These are phyloP conservation scores for Drosophila tanythrix DNA, from an alignment of 2,888 invertebrate species.

Conservation along the genomic window DNA sequence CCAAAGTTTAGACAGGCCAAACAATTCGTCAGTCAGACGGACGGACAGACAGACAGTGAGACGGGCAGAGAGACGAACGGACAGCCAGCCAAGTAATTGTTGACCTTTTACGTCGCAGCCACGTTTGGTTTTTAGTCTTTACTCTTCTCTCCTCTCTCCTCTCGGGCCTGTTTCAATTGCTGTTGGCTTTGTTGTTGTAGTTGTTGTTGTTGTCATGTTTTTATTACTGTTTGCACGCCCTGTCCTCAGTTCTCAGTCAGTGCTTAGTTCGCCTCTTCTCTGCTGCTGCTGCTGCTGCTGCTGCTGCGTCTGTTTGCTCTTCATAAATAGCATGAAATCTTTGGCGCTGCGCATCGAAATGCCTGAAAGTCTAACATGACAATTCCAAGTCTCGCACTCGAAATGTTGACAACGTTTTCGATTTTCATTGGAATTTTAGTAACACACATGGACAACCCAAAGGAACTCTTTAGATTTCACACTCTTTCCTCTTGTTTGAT, in stretches of 20 bases:
- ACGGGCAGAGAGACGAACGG: slow-evolving; percentile 18
- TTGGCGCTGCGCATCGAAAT: slow-evolving; percentile 73
- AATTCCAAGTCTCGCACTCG: slow-evolving; percentile 64
- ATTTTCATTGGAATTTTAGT: slow-evolving; percentile 75
- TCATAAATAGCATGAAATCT: slow-evolving; percentile 80
- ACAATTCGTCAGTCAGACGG: slow-evolving; percentile 74
- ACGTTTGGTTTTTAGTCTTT: slow-evolving; percentile 61
- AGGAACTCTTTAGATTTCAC: slow-evolving; percentile 39
- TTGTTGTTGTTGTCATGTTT: slow-evolving; percentile 65
- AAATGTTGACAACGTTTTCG: slow-evolving; percentile 62
- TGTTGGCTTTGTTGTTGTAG: slow-evolving; percentile 34
- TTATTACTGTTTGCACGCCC: slow-evolving; percentile 79
- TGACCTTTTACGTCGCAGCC: slow-evolving; percentile 77
- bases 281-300: background rate
- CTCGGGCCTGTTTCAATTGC: slow-evolving; percentile 56
- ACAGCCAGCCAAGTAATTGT: slow-evolving; percentile 74
- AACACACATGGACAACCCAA: slow-evolving; percentile 17
- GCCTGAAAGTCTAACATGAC: slow-evolving; percentile 79
- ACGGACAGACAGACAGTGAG: slow-evolving; percentile 17
- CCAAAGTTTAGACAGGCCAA: slow-evolving; percentile 80
- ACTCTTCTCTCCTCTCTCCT: slow-evolving; percentile 27
- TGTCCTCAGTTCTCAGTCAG: slow-evolving; percentile 40
- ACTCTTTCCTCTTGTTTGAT: slow-evolving; percentile 49
- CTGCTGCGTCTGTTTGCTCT: slow-evolving; percentile 64
- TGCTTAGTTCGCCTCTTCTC: slow-evolving; percentile 9